Conservation (phyloP, 1,140 invertebrate genomes). For the Bradysia coprophila region DNA sequence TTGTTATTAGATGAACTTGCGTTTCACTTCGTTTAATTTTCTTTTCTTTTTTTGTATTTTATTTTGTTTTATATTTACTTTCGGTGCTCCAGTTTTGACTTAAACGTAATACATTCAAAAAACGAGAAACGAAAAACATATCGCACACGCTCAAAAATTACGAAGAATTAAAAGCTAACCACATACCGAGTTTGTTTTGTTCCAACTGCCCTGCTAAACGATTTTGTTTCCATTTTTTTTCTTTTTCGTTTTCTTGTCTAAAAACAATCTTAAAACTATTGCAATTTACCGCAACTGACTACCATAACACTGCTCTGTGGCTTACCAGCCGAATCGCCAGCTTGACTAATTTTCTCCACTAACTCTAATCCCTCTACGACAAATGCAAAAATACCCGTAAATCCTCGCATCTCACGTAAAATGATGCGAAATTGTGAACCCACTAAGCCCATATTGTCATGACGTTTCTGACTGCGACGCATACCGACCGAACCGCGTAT, state of each 20-base stretch:
- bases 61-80: too few species aligned
- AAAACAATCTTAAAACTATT: too few species aligned
- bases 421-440: slow-evolving; percentile 71
- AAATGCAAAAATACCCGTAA: slow-evolving; percentile 66
- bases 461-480: slow-evolving; percentile 59
- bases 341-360: slow-evolving; percentile 59
- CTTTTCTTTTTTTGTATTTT: too few species aligned
- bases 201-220: neutral
- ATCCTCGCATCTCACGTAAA: slow-evolving; percentile 58
- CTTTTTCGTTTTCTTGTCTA: neutral
- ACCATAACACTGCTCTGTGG: slow-evolving; percentile 56
- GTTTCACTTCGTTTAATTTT: too few species aligned
- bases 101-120: too few species aligned
- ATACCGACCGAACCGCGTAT: slow-evolving; percentile 62
- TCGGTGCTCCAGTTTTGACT: too few species aligned
- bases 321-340: slow-evolving; percentile 55
- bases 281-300: slow-evolving; percentile 54
- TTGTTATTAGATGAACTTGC: too few species aligned
- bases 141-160: too few species aligned
- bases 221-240: slow-evolving; percentile 1
- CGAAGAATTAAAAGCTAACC: too few species aligned
- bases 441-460: slow-evolving; percentile 61
- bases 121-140: too few species aligned
- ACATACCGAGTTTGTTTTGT: too few species aligned
- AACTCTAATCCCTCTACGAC: slow-evolving; percentile 65